Conservation (phyloP, 2,113 vertebrate genomes). For the Tachuris rubrigastra region DNA sequence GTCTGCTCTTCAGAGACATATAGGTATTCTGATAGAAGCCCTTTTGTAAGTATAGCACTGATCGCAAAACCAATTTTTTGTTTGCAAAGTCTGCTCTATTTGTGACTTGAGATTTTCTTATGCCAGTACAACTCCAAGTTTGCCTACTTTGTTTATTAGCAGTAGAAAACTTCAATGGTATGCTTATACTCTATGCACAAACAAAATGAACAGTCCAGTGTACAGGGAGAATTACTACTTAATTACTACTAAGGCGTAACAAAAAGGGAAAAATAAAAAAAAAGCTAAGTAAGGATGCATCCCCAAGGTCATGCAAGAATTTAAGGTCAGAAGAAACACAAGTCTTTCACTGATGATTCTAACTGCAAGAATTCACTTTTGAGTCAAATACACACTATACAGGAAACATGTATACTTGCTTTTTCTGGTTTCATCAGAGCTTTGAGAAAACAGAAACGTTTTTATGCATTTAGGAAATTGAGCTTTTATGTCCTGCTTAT, state of each 20-base stretch:
- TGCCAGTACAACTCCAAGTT: not conserved
- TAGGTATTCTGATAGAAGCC: fast-evolving
- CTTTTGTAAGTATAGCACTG: not conserved
- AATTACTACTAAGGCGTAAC: not conserved
- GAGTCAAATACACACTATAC: not conserved
- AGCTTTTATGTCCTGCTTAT: not conserved
- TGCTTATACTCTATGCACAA: not conserved
- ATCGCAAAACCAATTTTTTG: not conserved
- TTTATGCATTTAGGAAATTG: not conserved
- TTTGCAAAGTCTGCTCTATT: not conserved
- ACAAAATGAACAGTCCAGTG: not conserved
- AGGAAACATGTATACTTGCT: not conserved
- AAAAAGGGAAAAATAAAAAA: not conserved
- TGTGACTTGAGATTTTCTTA: not conserved
- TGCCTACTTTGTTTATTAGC: not conserved
- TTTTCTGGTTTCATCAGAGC: not conserved
- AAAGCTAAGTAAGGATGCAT: not conserved
- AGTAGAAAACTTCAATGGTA: not conserved
- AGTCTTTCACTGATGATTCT: not conserved
- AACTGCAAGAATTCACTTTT: not conserved
- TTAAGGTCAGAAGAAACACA: not conserved
- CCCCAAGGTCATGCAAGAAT: not conserved
- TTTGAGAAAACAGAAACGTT: not conserved
- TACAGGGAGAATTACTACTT: not conserved
- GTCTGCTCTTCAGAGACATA: not conserved